Evolutionary conservation across 2,888 invertebrate genomes (phyloP), one percentile per base, ranked within the genome.

Genomic region (Oxyteleia sp.): DNA sequence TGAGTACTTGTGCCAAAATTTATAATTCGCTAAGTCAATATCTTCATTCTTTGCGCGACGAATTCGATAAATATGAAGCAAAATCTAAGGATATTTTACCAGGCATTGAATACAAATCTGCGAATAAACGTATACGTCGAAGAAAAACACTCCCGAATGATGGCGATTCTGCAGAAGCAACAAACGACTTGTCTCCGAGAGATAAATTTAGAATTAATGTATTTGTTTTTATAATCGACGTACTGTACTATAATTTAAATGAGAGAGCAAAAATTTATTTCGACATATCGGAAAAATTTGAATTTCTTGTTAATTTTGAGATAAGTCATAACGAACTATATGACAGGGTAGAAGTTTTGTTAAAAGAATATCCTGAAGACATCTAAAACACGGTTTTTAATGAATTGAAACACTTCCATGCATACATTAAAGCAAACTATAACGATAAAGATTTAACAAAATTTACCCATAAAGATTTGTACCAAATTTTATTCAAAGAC

Each of bases 71-170:
- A 8, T 47, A 47, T 11, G 57, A 71, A 16, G 2, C 35, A 11
- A 23, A 53, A 53, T 41, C 55, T 1, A 45, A 43, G 29, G 45
- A 35, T 20, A 13, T 43, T 5, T 15, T 69, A 16, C 51, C 68
- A 11, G 41, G 29, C 11, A 41, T 35, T 26, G 69, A 69, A 0
- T 69, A 69, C 43, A 51, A 69, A 26, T 23, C 45, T n/a, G 43
- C 4, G 4, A 26, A 45, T 20, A 32, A n/a, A 26, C 15, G 69
- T 32, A 23, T 0, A 32, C 41, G 32, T 3, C 18, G 20, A 7
- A 69, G 55, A 18, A 69, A 29, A 18, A 69, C 10, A 15, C 55
- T 57, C 11, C 16, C 11, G 35, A 69, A 69, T 41, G 57, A 69
- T 45, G 69, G 57, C 2, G 13, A 38, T 1, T 16, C 71, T n/a